These are phyloP conservation scores for Phalera bucephala DNA, from an alignment of 2,888 invertebrate species.

Conservation along the genomic window DNA sequence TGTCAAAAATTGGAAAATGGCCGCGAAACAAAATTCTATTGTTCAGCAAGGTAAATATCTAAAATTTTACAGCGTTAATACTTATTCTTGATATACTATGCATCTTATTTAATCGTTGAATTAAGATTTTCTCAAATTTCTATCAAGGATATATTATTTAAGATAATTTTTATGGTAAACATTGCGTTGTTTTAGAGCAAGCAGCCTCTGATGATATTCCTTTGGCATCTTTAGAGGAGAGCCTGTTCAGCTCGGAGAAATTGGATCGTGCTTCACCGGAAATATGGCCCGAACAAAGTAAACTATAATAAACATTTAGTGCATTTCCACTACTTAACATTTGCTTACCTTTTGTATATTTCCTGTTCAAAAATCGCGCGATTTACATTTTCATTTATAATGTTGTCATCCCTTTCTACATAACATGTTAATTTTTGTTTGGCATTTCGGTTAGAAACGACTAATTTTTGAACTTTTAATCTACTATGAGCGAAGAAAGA, in stretches of 20 bases:
- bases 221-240: conserved; percentile 85
- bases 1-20: conserved; percentile 82
- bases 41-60: conserved; percentile 82
- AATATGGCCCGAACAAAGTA: conserved; percentile 98
- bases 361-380: conserved; percentile 73
- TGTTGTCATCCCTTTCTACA: conserved; percentile 66
- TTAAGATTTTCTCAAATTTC: too few relatives aligned
- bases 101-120: too few relatives aligned
- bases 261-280: conserved; percentile 97
- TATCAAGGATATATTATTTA: too few relatives aligned
- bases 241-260: conserved; percentile 93
- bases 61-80: neutral
- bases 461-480: conserved; percentile 57
- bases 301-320: conserved; percentile 46
- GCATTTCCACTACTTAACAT: neutral
- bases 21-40: conserved; percentile 85
- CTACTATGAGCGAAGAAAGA: conserved; percentile 59
- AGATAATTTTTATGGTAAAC: too few relatives aligned
- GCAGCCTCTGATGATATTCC: conserved; percentile 75
- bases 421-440: conserved; percentile 41
- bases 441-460: conserved; percentile 68
- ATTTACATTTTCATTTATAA: conserved; percentile 43
- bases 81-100: too few relatives aligned
- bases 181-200: conserved; percentile 57
- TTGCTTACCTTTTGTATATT: conserved; percentile 1